Evolutionary conservation across 2,888 invertebrate species (phyloP).

Genomic region (Beris morrisii): DNA sequence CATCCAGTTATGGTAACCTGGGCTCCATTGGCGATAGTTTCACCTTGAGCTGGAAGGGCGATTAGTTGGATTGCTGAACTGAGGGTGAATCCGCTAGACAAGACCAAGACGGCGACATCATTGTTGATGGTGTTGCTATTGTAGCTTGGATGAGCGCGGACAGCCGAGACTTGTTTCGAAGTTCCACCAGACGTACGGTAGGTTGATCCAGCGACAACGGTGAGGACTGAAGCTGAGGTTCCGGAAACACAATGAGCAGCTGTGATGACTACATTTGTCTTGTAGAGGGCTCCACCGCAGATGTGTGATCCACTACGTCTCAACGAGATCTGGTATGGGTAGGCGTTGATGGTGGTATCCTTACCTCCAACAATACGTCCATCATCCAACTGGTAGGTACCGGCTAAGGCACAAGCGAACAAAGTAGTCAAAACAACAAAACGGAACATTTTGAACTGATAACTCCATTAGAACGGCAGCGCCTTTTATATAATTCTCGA

Average conservation of each 20-base stretch:
- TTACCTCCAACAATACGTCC: conserved; percentile 9
- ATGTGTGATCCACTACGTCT: conserved; percentile 5
- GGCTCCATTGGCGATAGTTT: conserved; percentile 30
- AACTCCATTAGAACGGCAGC: too few relatives aligned
- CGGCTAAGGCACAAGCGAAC: conserved; percentile 8
- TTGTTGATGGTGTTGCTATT: conserved; percentile 57
- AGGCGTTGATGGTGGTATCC: conserved; percentile 1
- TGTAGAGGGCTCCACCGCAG: conserved; percentile 17
- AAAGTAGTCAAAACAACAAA: conserved; percentile 19
- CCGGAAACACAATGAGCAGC: conserved; percentile 32
- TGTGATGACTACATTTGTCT: conserved; percentile 9
- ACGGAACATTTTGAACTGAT: conserved; percentile 15
- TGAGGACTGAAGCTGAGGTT: conserved; percentile 23
- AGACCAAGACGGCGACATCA: conserved; percentile 61
- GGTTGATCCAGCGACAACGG: conserved; percentile 58
- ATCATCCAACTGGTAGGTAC: not conserved
- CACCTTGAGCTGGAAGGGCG: conserved; percentile 49
- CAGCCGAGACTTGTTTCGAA: conserved; percentile 54
- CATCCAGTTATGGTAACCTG: conserved; percentile 34
- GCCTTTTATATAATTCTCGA: too few relatives aligned
- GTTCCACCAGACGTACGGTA: conserved; percentile 42
- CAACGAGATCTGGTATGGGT: conserved; percentile 12
- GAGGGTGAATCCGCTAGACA: conserved; percentile 55
- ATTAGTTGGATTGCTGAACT: conserved; percentile 53
- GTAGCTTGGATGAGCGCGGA: conserved; percentile 57